These are phyloP conservation scores for Sinohyriopsis cumingii DNA, from an alignment of 2,888 invertebrate genomes.

Conservation along the genomic window DNA sequence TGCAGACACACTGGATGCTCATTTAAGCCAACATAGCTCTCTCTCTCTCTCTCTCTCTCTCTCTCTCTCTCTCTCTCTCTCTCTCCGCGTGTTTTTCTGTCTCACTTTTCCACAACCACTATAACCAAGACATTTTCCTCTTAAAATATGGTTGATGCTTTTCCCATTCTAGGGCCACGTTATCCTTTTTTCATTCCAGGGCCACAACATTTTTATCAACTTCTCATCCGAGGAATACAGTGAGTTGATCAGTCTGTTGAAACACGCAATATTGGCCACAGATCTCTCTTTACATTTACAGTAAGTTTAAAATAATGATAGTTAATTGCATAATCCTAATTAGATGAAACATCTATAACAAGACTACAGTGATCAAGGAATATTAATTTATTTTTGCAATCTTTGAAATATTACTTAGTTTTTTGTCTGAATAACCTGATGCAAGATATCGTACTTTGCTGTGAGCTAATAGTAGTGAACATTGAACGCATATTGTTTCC, in stretches of 20 bases:
- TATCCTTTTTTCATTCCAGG: slow-evolving; percentile 63
- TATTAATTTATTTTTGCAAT: too few relatives aligned
- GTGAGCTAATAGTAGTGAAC: too few relatives aligned
- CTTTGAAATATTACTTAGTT: too few relatives aligned
- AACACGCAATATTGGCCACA: slow-evolving; percentile 75
- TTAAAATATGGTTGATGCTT: background rate
- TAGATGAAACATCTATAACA: too few relatives aligned
- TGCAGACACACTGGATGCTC: too few relatives aligned
- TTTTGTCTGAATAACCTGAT: too few relatives aligned
- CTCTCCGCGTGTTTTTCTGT: background rate
- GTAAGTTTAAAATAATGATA: slow-evolving; percentile 68
- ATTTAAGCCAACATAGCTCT: background rate
- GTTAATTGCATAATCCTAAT: too few relatives aligned
- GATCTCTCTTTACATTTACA: slow-evolving; percentile 75
- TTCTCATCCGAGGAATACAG: slow-evolving; percentile 74
- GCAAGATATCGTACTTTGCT: too few relatives aligned
- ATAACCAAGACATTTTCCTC: background rate
- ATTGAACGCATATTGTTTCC: too few relatives aligned
- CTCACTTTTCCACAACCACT: background rate
- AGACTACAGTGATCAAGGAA: too few relatives aligned
- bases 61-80: background rate
- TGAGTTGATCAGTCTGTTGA: slow-evolving; percentile 74
- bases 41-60: background rate
- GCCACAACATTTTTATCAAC: slow-evolving; percentile 74
- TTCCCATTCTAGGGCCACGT: too few relatives aligned